Conservation (phyloP, 92 coral and sea anemone genomes). For the Palythoa heliodiscus region DNA sequence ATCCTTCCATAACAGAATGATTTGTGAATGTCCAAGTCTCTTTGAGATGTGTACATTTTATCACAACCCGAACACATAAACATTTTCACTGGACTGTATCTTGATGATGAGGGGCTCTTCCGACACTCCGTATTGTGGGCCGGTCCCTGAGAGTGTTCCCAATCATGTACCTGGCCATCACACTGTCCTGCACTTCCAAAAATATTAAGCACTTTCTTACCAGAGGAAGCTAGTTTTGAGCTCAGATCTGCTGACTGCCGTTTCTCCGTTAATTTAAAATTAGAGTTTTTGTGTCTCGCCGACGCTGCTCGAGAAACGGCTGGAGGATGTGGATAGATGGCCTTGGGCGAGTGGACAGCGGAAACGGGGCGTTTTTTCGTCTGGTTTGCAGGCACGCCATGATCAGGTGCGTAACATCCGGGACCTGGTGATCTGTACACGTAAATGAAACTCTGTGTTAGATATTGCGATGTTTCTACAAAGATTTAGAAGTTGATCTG, state of each 20-base stretch:
- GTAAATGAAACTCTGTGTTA: too few species aligned
- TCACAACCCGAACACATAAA: conserved; percentile 88
- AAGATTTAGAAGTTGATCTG: too few species aligned
- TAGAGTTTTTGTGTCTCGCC: conserved; percentile 52
- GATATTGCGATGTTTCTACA: too few species aligned
- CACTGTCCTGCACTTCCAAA: conserved; percentile 41
- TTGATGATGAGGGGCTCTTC: conserved; percentile 57
- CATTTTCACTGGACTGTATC: conserved; percentile 78
- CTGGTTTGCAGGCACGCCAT: background rate
- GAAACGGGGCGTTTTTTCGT: conserved; percentile 20
- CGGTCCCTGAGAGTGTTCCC: conserved; percentile 62
- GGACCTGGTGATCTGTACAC: conserved; percentile 28
- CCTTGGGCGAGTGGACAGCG: conserved; percentile 29
- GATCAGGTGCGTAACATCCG: conserved; percentile 5
- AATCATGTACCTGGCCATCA: conserved; percentile 49
- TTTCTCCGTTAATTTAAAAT: conserved; percentile 2
- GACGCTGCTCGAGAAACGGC: conserved; percentile 68
- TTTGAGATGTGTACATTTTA: conserved; percentile 83
- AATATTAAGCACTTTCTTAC: conserved; percentile 53
- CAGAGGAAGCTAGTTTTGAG: conserved; percentile 84
- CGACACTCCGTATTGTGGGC: conserved; percentile 43
- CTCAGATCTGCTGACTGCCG: conserved; percentile 70
- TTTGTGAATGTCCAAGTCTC: conserved; percentile 91
- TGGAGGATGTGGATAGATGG: background rate
- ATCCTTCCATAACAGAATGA: conserved; percentile 91